A percentile compares a stretch with the other conserved stretches of the same genome.
These are phyloP conservation scores for Lipotes vexillifer DNA, from an alignment of 2,113 vertebrate genomes.

Conservation along the genomic window DNA sequence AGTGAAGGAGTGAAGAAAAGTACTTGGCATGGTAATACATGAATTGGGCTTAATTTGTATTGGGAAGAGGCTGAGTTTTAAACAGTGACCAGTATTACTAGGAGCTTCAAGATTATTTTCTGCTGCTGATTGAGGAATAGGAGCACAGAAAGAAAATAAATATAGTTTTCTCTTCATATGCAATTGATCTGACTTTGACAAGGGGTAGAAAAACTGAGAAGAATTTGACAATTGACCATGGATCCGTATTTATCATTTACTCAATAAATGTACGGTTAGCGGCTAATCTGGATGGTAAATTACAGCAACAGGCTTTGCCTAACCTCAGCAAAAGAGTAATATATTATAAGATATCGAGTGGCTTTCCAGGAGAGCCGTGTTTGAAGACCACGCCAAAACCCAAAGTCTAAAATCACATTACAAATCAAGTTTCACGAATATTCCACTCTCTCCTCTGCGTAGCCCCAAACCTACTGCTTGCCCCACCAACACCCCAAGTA, in stretches of 20 bases:
- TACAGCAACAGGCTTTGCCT: background rate
- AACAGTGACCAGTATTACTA: background rate
- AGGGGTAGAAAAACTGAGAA: background rate
- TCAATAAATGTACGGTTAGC: background rate
- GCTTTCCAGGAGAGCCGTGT: background rate
- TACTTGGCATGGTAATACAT: fast-evolving
- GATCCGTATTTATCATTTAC: background rate
- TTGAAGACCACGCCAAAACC: background rate
- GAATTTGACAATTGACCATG: background rate
- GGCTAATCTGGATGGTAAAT: background rate
- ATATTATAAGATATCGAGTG: background rate
- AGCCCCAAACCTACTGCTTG: background rate
- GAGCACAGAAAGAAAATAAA: background rate
- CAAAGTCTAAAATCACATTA: background rate
- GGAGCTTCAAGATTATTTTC: background rate
- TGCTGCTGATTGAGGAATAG: background rate
- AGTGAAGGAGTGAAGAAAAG: background rate
- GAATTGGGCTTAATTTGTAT: background rate
- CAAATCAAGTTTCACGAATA: background rate
- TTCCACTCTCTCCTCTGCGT: background rate
- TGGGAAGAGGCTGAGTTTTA: background rate
- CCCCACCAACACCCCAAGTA: no score
- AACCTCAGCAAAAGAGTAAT: background rate
- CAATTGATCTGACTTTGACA: background rate
- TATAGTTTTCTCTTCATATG: background rate